Percentiles rank a stretch among this genome's conserved stretches.
phyloP scores from a whole-genome alignment of 2,888 invertebrate species.

The Drosophila macrothrix region DNA sequence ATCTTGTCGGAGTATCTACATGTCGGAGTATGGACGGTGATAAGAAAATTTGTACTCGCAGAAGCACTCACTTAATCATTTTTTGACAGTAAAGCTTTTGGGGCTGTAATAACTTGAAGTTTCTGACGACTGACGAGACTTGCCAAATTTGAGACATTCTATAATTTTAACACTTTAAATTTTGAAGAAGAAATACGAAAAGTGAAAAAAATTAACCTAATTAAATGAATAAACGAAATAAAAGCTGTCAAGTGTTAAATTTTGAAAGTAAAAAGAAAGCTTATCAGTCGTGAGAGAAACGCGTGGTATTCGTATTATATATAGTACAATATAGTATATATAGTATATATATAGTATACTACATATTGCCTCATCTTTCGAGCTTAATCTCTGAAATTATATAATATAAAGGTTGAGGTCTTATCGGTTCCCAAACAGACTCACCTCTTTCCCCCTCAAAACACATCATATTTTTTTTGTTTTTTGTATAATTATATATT shows the following conservation, averaged over 20 bases:
- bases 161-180: slow-evolving; percentile 22
- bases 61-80: slow-evolving; percentile 33
- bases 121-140: not conserved
- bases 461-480: slow-evolving; percentile 9
- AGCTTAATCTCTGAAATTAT: not conserved
- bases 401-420: not conserved
- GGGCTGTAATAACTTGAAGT: slow-evolving; percentile 26
- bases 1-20: slow-evolving; percentile 33
- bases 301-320: not conserved
- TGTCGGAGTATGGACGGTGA: not conserved
- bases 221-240: not conserved
- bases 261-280: slow-evolving; percentile 34
- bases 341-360: not conserved
- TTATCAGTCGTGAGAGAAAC: not conserved
- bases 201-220: not conserved
- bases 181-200: slow-evolving; percentile 24
- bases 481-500: slow-evolving; percentile 7
- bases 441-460: not conserved
- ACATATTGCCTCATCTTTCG: not conserved
- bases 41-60: not conserved
- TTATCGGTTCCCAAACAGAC: not conserved
- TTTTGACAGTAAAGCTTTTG: slow-evolving; percentile 22
- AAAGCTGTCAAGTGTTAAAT: not conserved
- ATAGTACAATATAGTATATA: not conserved
- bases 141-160: slow-evolving; percentile 31